Evolutionary conservation across 1,140 invertebrate genomes (phyloP), one percentile per base, ranked within the genome.

Genomic region (Eumeta japonica): DNA sequence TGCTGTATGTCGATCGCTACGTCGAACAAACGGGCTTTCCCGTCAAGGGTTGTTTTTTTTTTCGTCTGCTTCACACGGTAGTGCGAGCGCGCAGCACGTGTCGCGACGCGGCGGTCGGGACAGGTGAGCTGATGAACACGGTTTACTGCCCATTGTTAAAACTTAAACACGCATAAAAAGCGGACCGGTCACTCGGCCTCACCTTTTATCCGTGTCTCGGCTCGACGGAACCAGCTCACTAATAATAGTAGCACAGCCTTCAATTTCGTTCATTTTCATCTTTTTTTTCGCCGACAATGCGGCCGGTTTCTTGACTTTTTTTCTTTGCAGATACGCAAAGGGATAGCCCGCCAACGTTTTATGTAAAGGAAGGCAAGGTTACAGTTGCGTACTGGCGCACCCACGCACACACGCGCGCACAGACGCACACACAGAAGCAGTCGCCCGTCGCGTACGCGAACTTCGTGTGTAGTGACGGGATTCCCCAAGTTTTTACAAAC

Each of bases 311-410:
- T 62, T 65, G 65, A n/a, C n/a, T n/a, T n/a, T n/a, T n/a, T n/a
- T n/a, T n/a, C n/a, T n/a, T n/a, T 68, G 57, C 59, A 63, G 63
- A 65, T 71, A 65, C 63, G 64, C 60, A 61, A 67, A 74, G 70
- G 70, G 70, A 74, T 74, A 71, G 62, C 64, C 65, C 66, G 66
- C 50, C 62, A 62, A 63, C 64, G 58, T 67, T 74, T 73, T 70
- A 74, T 74, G 70, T 74, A 74, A 70, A 71, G 58, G 66, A 74
- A 67, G 64, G 62, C 68, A 68, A 73, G 65, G 68, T 68, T 74
- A 71, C 64, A 62, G n/a, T n/a, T n/a, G n/a, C n/a, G n/a, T n/a
- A n/a, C n/a, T n/a, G n/a, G n/a, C n/a, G n/a, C n/a, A n/a, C n/a
- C n/a, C n/a, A n/a, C n/a, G n/a, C n/a, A n/a, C n/a, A n/a, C n/a